Conservation (phyloP, 2,888 invertebrate species). For the Drosophila buzzatii region DNA sequence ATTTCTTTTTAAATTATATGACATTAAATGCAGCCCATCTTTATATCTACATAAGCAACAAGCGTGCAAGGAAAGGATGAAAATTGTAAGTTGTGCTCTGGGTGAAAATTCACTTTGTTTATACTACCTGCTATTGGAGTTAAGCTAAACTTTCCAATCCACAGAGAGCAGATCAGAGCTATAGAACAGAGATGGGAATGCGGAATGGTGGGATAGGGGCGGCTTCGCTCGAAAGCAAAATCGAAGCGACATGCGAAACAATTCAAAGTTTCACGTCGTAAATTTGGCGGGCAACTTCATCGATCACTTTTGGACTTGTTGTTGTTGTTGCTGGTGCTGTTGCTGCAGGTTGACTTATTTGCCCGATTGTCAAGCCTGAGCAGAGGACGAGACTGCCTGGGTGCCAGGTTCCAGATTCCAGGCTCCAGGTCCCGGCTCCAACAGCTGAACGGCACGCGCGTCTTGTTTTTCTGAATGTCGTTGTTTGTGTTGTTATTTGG, state of each 20-base stretch:
- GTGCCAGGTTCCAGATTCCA: slow-evolving; percentile 21
- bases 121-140: slow-evolving; percentile 5
- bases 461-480: slow-evolving; percentile 66
- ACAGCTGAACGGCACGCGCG: slow-evolving; percentile 73
- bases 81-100: background rate
- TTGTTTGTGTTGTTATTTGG: slow-evolving; percentile 23
- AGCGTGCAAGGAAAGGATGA: background rate
- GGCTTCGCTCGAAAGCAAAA: slow-evolving; percentile 61
- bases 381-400: slow-evolving; percentile 42
- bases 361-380: slow-evolving; percentile 48
- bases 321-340: slow-evolving; percentile 33
- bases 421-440: slow-evolving; percentile 36
- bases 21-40: background rate
- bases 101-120: slow-evolving; percentile 2
- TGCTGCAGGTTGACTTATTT: slow-evolving; percentile 68
- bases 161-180: slow-evolving; percentile 1
- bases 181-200: background rate
- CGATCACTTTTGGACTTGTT: slow-evolving; percentile 81
- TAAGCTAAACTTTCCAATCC: background rate
- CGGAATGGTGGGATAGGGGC: slow-evolving; percentile 11
- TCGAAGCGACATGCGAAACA: slow-evolving; percentile 81
- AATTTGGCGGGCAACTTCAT: slow-evolving; percentile 84
- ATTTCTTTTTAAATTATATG: no score
- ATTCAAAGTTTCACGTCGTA: slow-evolving; percentile 85
- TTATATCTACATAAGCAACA: background rate